A percentile compares a stretch with the other conserved stretches of the same genome.
Conservation (phyloP, 92 coral and sea anemone genomes). For the Paragorgia papillata region DNA sequence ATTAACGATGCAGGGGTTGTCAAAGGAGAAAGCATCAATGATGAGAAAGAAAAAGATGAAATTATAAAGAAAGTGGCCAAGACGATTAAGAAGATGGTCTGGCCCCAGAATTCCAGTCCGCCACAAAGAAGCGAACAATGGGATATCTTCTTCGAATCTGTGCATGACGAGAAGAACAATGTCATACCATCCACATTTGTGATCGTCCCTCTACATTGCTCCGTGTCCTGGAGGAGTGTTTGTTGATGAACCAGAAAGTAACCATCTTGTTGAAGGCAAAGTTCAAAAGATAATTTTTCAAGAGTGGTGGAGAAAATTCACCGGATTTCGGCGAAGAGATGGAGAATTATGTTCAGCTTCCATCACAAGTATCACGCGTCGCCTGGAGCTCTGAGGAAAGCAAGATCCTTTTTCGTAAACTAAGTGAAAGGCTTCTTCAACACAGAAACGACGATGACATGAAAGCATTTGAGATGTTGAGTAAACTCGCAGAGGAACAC, state of each 20-base stretch:
- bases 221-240: constrained; percentile 47
- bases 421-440: constrained; percentile 39
- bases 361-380: neutral
- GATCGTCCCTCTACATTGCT: constrained; percentile 23
- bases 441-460: constrained; percentile 31
- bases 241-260: constrained; percentile 26
- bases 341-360: neutral
- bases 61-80: constrained; percentile 20
- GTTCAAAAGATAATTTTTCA: constrained; percentile 31
- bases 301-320: constrained; percentile 35
- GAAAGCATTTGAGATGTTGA: neutral
- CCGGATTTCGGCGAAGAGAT: neutral
- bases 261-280: constrained; percentile 39
- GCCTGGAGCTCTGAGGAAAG: constrained; percentile 46
- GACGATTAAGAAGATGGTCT: constrained; percentile 39
- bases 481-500: neutral
- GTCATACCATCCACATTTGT: constrained; percentile 23
- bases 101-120: constrained; percentile 42
- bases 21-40: constrained; percentile 29
- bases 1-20: constrained; percentile 38
- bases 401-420: constrained; percentile 9
- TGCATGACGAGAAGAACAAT: constrained; percentile 20
- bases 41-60: constrained; percentile 32
- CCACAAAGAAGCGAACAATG: constrained; percentile 49
- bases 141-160: constrained; percentile 56